Evolutionary conservation across 2,888 invertebrate species (phyloP), one percentile per base, ranked within the genome.

Genomic region (Perithous albicinctus): DNA sequence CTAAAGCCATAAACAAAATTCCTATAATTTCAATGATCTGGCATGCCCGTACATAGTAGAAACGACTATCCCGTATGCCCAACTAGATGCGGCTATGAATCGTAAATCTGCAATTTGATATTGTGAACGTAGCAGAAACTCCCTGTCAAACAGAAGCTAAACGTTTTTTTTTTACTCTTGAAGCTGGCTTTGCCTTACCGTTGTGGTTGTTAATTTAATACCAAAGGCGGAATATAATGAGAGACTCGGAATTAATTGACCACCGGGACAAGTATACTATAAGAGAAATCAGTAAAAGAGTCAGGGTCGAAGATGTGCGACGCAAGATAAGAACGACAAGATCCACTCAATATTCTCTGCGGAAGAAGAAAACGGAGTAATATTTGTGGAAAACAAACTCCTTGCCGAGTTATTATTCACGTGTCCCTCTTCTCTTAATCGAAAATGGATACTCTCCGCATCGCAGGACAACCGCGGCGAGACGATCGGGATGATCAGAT

Each of bases 301-400:
- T n/a, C 67, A 35, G 35, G 29, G 32, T 20, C 67, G 48, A 51
- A 32, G 67, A 67, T 51, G 26, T n/a, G 48, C 48, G 67, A 51
- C 20, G 67, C n/a, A 3, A 23, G 26, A 48, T 26, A 63, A 61
- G 73, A 38, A 38, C 38, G 38, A 41, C 56, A n/a, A 59, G 8
- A 29, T 56, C 46, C 41, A 32, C 54, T 2, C n/a, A 48, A 54
- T 54, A n/a, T n/a, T n/a, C n/a, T 12, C 23, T 54, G 56, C 29
- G 51, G 61, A 51, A 23, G 64, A 63, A 23, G 64, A 12, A 72
- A 78, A 64, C 43, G 54, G 51, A 54, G 63, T 63, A 64, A 61
- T 20, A n/a, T 56, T 32, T 56, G 32, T 32, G 56, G 56, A 56
- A 56, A 56, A 32, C 15, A 32, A 20, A 20, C 20, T 12, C 20